These are phyloP conservation scores for Rhabdomys pumilio DNA, from an alignment of 2,797 vertebrate genomes.

Conservation along the genomic window DNA sequence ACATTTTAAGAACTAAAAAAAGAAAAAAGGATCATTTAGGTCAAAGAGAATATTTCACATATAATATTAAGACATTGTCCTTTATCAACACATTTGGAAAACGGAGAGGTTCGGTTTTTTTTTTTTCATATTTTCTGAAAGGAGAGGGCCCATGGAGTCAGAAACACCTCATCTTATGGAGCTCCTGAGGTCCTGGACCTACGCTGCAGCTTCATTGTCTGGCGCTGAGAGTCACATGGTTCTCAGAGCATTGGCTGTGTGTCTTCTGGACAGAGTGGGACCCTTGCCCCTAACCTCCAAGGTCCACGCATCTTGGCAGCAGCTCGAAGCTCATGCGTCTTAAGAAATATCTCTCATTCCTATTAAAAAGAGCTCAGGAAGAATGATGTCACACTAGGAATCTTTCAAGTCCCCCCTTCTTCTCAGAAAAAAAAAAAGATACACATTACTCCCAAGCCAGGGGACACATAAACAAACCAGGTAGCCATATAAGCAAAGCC, in stretches of 20 bases:
- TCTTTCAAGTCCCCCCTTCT: not conserved
- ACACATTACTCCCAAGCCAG: not conserved
- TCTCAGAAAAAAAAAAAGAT: not conserved
- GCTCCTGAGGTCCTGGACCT: not conserved
- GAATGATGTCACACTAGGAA: no score
- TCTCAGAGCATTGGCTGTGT: not conserved
- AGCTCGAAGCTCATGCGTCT: not conserved
- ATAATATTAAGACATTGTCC: not conserved
- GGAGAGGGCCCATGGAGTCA: not conserved
- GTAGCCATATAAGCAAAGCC: not conserved
- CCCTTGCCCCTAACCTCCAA: no score
- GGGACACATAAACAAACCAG: not conserved
- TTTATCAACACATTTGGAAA: not conserved
- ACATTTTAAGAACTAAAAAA: not conserved
- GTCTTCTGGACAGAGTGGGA: not conserved
- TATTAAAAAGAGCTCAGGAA: not conserved
- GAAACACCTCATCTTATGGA: not conserved
- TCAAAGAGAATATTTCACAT: conserved; percentile 24
- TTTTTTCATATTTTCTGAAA: not conserved
- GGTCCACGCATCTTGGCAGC: accelerated
- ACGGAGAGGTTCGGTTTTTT: not conserved
- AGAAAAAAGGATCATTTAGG: not conserved
- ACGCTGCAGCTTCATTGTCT: accelerated
- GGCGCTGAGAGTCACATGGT: not conserved
- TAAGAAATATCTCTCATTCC: not conserved